A percentile compares a stretch with the other conserved stretches of the same genome.
Evolutionary conservation across 1,140 invertebrate species (phyloP).

Genomic region (Magallana angulata): DNA sequence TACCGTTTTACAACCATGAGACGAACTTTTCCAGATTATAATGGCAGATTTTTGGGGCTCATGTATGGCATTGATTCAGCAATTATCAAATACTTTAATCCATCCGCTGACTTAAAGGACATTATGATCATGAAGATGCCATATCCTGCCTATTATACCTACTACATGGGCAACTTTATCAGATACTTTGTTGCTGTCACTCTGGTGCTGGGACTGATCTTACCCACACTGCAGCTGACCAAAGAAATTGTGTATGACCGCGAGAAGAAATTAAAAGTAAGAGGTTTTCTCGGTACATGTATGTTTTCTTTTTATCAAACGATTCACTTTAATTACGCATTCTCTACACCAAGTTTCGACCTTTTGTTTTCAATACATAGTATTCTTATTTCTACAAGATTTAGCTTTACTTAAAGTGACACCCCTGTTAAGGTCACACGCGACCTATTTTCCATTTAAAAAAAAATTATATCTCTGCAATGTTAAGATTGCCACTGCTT

Average conservation of each 20-base stretch:
- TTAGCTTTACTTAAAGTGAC: no score
- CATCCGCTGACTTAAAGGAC: background rate
- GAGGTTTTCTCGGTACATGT: background rate
- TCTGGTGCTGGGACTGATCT: constrained; percentile 84
- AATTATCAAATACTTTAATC: constrained; percentile 77
- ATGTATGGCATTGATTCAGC: constrained; percentile 84
- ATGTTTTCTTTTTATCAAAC: no score
- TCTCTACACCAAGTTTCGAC: no score
- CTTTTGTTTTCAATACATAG: no score
- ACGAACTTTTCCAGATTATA: background rate
- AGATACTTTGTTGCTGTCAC: constrained; percentile 81
- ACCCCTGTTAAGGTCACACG: no score
- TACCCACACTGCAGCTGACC: constrained; percentile 67
- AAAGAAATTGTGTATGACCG: constrained; percentile 75
- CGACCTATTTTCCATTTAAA: no score
- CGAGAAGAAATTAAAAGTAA: constrained; percentile 76
- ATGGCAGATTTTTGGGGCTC: constrained; percentile 85
- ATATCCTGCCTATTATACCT: constrained; percentile 58
- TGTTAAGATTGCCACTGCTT: no score
- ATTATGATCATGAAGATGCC: constrained; percentile 59
- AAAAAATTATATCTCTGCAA: no score
- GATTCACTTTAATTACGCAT: no score
- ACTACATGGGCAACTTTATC: constrained; percentile 64
- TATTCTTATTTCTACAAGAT: no score
- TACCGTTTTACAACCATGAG: background rate